A percentile compares a stretch with the other conserved stretches of the same genome.
Evolutionary conservation across 2,113 vertebrate species (phyloP).

Genomic region (Nibea coibor): DNA sequence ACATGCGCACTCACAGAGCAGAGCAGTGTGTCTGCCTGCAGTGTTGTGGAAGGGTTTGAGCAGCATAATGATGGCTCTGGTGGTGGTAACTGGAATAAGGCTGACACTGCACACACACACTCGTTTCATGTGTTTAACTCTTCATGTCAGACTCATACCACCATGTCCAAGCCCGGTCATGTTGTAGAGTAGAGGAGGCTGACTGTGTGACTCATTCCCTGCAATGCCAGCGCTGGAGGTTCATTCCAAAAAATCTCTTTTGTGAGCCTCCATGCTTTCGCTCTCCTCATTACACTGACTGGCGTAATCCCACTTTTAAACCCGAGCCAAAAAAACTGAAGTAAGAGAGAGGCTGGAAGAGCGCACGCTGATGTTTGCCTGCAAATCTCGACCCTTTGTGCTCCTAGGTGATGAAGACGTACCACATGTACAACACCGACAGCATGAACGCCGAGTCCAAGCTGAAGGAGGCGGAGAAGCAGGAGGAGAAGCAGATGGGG

Average conservation of each 20-base stretch:
- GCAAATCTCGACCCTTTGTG: slow-evolving; percentile 6
- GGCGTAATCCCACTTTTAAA: slow-evolving; percentile 8
- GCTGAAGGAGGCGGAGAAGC: slow-evolving; percentile 98
- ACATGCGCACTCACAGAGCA: slow-evolving; percentile 33
- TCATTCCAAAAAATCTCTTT: not conserved
- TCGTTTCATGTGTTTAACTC: slow-evolving; percentile 53
- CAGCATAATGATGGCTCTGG: slow-evolving; percentile 58
- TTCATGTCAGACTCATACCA: slow-evolving; percentile 23
- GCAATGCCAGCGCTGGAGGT: not conserved
- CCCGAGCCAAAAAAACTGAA: slow-evolving; percentile 8
- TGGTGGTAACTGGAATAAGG: slow-evolving; percentile 63
- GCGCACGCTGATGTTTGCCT: slow-evolving; percentile 4
- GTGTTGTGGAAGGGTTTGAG: slow-evolving; percentile 32
- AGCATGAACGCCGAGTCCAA: slow-evolving; percentile 98
- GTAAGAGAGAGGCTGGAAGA: not conserved
- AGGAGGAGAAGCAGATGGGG: slow-evolving; percentile 98
- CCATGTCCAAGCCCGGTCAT: not conserved
- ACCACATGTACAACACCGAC: slow-evolving; percentile 99
- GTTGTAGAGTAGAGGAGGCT: not conserved
- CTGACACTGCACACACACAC: slow-evolving; percentile 64
- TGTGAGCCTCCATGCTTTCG: not conserved
- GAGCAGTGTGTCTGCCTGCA: slow-evolving; percentile 33
- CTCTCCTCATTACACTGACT: not conserved
- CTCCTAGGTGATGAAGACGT: slow-evolving; percentile 97
- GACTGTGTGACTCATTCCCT: slow-evolving; percentile 27